Percentiles rank a stretch among this genome's conserved stretches.
These are phyloP conservation scores for Andricus curvator DNA, from an alignment of 2,888 invertebrate species.

Conservation along the genomic window DNA sequence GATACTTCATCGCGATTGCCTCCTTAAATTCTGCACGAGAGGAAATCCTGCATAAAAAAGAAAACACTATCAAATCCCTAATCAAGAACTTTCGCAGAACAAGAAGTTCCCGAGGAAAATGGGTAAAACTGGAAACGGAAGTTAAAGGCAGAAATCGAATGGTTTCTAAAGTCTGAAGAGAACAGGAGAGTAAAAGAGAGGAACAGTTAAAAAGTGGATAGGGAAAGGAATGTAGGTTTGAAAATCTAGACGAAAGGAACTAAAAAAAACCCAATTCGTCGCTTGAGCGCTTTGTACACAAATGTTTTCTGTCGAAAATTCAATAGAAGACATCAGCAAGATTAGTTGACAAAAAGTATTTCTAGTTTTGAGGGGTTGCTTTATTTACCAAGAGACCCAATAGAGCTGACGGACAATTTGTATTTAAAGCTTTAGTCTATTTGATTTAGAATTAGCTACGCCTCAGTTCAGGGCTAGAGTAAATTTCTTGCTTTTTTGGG, in stretches of 20 bases:
- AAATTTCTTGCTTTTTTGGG: background rate
- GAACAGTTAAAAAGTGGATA: slow-evolving; percentile 23
- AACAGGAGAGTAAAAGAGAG: slow-evolving; percentile 18
- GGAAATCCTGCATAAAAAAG: slow-evolving; percentile 19
- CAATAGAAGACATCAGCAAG: slow-evolving; percentile 23
- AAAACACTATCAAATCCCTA: slow-evolving; percentile 29
- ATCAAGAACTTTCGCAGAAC: slow-evolving; percentile 25
- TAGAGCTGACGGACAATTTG: background rate
- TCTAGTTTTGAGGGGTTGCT: slow-evolving; percentile 8
- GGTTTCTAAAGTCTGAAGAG: slow-evolving; percentile 10
- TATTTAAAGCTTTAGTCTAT: background rate
- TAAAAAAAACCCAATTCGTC: slow-evolving; percentile 8
- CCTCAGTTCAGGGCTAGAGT: background rate
- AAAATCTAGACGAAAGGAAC: slow-evolving; percentile 10
- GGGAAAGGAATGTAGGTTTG: slow-evolving; percentile 33
- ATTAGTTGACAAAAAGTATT: slow-evolving; percentile 26
- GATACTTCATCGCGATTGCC: slow-evolving; percentile 4
- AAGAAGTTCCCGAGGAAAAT: slow-evolving; percentile 20
- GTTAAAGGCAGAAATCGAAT: slow-evolving; percentile 26
- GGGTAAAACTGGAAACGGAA: background rate
- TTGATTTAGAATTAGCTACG: background rate
- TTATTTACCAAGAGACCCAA: background rate
- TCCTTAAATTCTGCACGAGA: slow-evolving; percentile 1
- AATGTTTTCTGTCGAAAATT: slow-evolving; percentile 27
- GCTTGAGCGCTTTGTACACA: slow-evolving; percentile 32